Evolutionary conservation across 1,140 invertebrate species (phyloP).

Genomic region (Anadara kagoshimensis): DNA sequence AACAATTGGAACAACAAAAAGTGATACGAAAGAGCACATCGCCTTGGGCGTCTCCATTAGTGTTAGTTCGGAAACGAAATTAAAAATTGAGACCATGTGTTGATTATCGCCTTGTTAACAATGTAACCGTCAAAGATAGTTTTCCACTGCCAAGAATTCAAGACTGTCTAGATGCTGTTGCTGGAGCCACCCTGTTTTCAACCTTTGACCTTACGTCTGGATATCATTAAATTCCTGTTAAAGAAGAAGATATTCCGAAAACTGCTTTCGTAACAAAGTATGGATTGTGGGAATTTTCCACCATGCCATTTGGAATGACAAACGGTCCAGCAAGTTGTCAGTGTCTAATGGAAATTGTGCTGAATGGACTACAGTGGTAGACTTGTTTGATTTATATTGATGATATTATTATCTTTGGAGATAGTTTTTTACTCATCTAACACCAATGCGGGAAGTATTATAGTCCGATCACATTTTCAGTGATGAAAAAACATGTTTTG

Average conservation of each 20-base stretch:
- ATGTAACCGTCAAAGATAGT: too few relatives aligned
- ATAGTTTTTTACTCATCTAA: too few relatives aligned
- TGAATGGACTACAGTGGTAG: conserved; percentile 8
- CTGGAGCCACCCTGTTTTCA: conserved; percentile 4
- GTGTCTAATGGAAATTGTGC: conserved; percentile 3
- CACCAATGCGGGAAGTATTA: too few relatives aligned
- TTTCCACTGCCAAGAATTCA: conserved; percentile 21
- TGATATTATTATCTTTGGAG: conserved; percentile 4
- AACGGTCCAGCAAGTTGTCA: conserved; percentile 1
- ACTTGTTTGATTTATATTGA: conserved; percentile 7
- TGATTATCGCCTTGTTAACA: conserved; percentile 72
- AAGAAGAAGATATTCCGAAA: conserved; percentile 25
- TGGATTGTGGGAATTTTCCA: background rate
- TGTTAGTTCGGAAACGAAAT: conserved; percentile 73
- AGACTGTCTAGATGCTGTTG: conserved; percentile 34
- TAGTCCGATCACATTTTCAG: too few relatives aligned
- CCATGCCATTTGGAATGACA: background rate
- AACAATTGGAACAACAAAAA: conserved; percentile 37
- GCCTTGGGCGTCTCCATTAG: conserved; percentile 76
- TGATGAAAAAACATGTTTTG: too few relatives aligned
- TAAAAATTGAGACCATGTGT: conserved; percentile 74
- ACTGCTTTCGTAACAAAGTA: conserved; percentile 1
- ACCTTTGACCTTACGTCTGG: too few relatives aligned
- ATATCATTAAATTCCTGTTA: conserved; percentile 34
- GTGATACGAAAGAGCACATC: conserved; percentile 51